phyloP scores from a whole-genome alignment of 1,140 invertebrate species.

The Andrena cerasifolii region DNA sequence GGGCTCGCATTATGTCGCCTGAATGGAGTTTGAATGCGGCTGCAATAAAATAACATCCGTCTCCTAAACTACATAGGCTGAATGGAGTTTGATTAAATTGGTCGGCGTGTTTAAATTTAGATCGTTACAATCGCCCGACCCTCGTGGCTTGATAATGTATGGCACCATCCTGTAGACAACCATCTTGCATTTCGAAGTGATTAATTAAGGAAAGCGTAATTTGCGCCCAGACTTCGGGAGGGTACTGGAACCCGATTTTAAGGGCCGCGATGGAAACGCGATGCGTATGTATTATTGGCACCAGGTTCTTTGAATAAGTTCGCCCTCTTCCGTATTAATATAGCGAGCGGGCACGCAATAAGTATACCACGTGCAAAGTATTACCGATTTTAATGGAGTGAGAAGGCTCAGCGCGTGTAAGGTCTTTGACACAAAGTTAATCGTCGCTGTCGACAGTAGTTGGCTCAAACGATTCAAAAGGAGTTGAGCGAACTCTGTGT shows the following conservation, averaged over 20 bases:
- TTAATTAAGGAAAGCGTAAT: slow-evolving; percentile 34
- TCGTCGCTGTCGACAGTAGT: not conserved
- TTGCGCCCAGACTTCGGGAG: not conserved
- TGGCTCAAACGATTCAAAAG: not conserved
- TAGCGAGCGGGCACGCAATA: not conserved
- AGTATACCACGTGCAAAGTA: not conserved
- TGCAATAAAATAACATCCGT: slow-evolving; percentile 62
- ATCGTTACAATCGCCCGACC: slow-evolving; percentile 63
- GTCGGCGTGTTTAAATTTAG: slow-evolving; percentile 67
- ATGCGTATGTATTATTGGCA: too few relatives aligned
- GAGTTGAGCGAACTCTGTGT: too few relatives aligned
- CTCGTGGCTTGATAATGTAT: slow-evolving; percentile 41
- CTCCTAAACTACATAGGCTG: slow-evolving; percentile 62
- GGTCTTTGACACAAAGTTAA: not conserved
- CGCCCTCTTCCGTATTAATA: not conserved
- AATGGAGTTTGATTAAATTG: slow-evolving; percentile 69
- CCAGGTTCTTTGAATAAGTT: not conserved
- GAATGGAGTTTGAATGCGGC: slow-evolving; percentile 38
- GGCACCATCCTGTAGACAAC: slow-evolving; percentile 25
- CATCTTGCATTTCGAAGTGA: slow-evolving; percentile 33
- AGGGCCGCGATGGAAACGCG: not conserved
- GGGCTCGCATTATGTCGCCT: slow-evolving; percentile 18
- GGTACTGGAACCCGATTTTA: not conserved
- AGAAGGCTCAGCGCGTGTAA: not conserved
- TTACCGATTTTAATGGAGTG: not conserved